These are phyloP conservation scores for Hirtodrosophila trivittata DNA, from an alignment of 2,888 invertebrate genomes.

Conservation along the genomic window DNA sequence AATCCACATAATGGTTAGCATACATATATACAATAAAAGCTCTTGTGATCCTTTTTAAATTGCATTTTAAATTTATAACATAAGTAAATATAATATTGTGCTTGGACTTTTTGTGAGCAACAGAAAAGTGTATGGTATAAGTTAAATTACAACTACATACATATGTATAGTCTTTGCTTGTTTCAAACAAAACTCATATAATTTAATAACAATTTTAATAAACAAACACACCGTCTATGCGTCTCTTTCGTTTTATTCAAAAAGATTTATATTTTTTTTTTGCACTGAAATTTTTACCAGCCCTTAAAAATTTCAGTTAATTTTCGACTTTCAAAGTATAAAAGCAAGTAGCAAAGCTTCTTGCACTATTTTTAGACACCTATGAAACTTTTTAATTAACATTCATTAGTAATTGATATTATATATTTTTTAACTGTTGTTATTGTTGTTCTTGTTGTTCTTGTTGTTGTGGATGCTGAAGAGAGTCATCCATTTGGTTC, in stretches of 20 bases:
- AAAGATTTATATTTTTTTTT: slow-evolving; percentile 27
- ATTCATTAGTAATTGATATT: slow-evolving; percentile 50
- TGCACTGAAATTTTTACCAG: slow-evolving; percentile 78
- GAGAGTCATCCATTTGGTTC: slow-evolving; percentile 23
- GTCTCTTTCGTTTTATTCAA: slow-evolving; percentile 42
- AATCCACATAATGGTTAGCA: slow-evolving; percentile 36
- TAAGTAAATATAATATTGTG: slow-evolving; percentile 38
- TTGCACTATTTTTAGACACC: slow-evolving; percentile 59
- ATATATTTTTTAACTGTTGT: slow-evolving; percentile 14
- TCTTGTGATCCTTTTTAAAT: slow-evolving; percentile 40
- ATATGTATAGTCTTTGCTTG: slow-evolving; percentile 36
- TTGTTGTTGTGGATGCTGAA: slow-evolving; percentile 31
- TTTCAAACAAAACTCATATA: slow-evolving; percentile 22
- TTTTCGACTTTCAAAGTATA: slow-evolving; percentile 30
- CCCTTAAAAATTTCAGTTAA: slow-evolving; percentile 78
- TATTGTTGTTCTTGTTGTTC: slow-evolving; percentile 35
- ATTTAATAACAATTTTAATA: slow-evolving; percentile 19
- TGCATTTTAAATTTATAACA: slow-evolving; percentile 38
- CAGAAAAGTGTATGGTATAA: slow-evolving; percentile 15
- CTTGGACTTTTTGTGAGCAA: slow-evolving; percentile 19
- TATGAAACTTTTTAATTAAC: slow-evolving; percentile 65
- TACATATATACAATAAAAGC: slow-evolving; percentile 63
- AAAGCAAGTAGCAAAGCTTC: slow-evolving; percentile 40
- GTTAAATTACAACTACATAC: slow-evolving; percentile 23
- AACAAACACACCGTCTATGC: slow-evolving; percentile 42